Base-by-base conservation (phyloP, 64 coral and sea anemone genomes). In the Montipora cactus region DNA sequence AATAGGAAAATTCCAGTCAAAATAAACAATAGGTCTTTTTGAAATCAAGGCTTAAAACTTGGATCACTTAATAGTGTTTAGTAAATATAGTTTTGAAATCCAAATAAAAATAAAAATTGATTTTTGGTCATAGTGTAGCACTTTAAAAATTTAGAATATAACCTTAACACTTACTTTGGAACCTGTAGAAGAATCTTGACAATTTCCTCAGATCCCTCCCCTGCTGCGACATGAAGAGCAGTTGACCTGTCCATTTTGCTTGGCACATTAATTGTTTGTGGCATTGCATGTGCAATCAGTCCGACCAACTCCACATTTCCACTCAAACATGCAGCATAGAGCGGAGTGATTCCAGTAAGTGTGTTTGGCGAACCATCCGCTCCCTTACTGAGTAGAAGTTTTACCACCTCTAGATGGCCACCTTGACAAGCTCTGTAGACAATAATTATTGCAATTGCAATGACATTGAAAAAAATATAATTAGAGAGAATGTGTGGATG, bases 181-280 rank as follows among this genome's bases (percentile, higher is more conserved):
- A 78, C 70, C 73, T 99, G 95, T 16, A 99, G 79, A 18, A 99
- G 77, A 81, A 94, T 92, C 25, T 80, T 96, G 13, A 94, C 49
- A 75, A 99, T 99, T 15, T 82, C 87, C 15, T 87, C 89, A 37
- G 66, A 91, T 5, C 95, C 98, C 72, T 90, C 92, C 9, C 92
- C 95, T 18, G 92, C 95, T 21, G 95, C 98, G 5, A 94, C 95
- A 88, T 99, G 98, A 20, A 99, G 89, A 16, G 98, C 84, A n/a
- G 83, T 94, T 5, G 85, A 87, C 1, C 73, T 70, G 44, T 96
- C 98, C 89, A 96, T 95, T 68, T 91, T 99, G 10, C 85, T 95
- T 11, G 89, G 71, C 3, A 81, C 68, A 47, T 99, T 96, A 16
- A 94, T 80, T 37, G 77, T 70, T 8, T 85, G 59, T 11, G 98